phyloP scores from a whole-genome alignment of 2,113 vertebrate genomes.

The Mixornis gularis region DNA sequence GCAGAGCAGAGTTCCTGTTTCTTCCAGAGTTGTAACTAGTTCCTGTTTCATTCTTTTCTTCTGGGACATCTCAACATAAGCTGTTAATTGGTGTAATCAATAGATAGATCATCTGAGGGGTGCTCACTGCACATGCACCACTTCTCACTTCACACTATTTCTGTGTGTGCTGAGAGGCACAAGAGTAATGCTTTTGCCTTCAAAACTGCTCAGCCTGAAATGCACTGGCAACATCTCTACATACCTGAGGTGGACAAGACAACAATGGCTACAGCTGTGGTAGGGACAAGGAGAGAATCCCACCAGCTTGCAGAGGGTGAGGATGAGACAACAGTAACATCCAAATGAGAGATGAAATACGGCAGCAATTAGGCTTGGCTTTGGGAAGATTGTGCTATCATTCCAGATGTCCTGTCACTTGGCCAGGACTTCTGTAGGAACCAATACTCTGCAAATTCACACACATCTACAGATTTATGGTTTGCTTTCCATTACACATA shows the following conservation, averaged over 20 bases:
- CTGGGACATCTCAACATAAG: not conserved
- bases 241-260: not conserved
- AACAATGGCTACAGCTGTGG: not conserved
- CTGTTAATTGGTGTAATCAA: not conserved
- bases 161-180: not conserved
- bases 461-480: not conserved
- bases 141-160: not conserved
- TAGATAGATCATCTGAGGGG: not conserved
- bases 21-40: not conserved
- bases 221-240: not conserved
- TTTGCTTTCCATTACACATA: not conserved
- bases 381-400: not conserved
- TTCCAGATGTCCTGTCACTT: not conserved
- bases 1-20: not conserved
- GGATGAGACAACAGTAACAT: not conserved
- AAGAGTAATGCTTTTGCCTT: not conserved
- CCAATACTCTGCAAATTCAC: not conserved
- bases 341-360: not conserved
- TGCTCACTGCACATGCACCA: not conserved
- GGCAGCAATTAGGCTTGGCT: not conserved
- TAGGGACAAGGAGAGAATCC: not conserved
- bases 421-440: not conserved
- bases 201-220: not conserved
- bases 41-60: not conserved
- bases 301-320: not conserved